Evolutionary conservation across 2,113 vertebrate species (phyloP), one percentile per base, ranked within the genome.

Genomic region (Channa argus): DNA sequence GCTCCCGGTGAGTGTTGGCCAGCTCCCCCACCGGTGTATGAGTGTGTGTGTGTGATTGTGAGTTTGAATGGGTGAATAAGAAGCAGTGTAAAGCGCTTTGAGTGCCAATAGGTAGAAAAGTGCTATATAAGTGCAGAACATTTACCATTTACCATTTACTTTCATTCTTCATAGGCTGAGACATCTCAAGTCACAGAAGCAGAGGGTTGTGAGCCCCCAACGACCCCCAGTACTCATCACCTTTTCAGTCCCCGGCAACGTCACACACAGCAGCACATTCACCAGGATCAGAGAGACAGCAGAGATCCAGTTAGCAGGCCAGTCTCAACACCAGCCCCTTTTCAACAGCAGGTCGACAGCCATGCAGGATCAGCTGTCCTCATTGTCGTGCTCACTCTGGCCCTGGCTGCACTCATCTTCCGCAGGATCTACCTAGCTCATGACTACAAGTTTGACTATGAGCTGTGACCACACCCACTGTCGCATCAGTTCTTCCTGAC

Each of bases 401-500:
- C 96, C 0, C 90, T 99, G 67, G 96, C 97, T 7, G 96, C 95
- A 0, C 97, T 99, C 75, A 96, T 99, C 89, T 98, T 99, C 84
- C 96, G 98, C 65, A 94, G 98, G 75, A 95, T 99, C 92, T 99
- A 95, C 88, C 87, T 98, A 91, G 95, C 96, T 60, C 95, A 99
- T 1, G 97, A 99, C 80, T 97, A 97, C 84, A 94, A 97, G 85
- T 97, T 99, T 80, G 95, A 96, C 91, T 97, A 96, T 61, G 97
- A 99, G 83, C 94, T 99, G 59, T 99, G 94, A 96, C 63, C 10
- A 11, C 43, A 15, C 34, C 59, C 0, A 10, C 24, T 24, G 24
- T 24, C 1, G 24, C 24, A 24, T 24, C 24, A 8, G 6, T 11
- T 2, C 5, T 12, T 8, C 3, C n/a, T 1, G 2, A 10, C 15